Evolutionary conservation across 2,797 vertebrate genomes (phyloP), one percentile per base, ranked within the genome.

Genomic region (Erpetoichthys calabaricus): DNA sequence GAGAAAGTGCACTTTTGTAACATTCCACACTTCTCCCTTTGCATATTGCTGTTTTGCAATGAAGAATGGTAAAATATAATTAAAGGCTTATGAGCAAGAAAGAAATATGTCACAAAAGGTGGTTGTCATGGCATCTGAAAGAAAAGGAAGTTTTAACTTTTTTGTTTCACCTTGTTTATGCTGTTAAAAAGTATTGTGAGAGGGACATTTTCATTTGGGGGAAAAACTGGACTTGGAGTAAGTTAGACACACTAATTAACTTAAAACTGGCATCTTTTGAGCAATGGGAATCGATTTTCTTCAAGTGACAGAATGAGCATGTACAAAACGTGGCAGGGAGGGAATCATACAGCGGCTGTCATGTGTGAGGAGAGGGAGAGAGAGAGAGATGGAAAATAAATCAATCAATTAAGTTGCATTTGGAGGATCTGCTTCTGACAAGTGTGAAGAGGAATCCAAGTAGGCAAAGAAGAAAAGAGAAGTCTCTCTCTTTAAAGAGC

Each of bases 361-460:
- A 70, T 57, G 58, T 51, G 5, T 25, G 8, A 53, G 52, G 58
- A 41, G 47, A 56, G 57, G 44, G 56, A 56, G 64, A 59, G 67
- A 64, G 58, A 56, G 59, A 67, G 45, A 63, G 62, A 64, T 49
- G 68, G 65, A 68, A 59, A 67, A 67, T 70, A 75, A 68, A 75
- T 77, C 74, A 89, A 89, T 90, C 88, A 91, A 90, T 91, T 91
- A 90, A 84, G 82, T 81, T 81, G 76, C 58, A 85, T 87, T 82
- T 86, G 83, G 80, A 60, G 72, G 86, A 81, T 85, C 75, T 76
- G 75, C 72, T 81, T 83, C 84, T 88, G 73, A 82, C 82, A 79
- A 85, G 84, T 77, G 79, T 78, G 81, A 73, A 75, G 82, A 71
- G 75, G 73, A 73, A 70, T 82, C 73, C 75, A 75, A 81, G 76